Percentiles rank a stretch among this genome's conserved stretches.
These are phyloP conservation scores for Bombus confusus DNA, from an alignment of 1,140 invertebrate species.

Conservation along the genomic window DNA sequence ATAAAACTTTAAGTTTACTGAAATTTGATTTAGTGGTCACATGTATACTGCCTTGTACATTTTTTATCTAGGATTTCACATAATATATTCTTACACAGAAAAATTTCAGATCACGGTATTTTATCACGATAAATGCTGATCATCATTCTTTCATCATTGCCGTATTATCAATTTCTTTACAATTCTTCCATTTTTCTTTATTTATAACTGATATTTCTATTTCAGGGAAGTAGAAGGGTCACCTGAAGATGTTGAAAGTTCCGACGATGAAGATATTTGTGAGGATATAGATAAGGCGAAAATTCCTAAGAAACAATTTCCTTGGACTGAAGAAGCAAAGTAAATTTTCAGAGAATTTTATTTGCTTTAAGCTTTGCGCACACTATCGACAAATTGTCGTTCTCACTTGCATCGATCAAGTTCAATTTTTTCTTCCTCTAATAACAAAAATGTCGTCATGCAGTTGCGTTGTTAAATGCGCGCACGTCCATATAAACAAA, in stretches of 20 bases:
- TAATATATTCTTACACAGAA: constrained; percentile 20
- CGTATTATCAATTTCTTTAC: constrained; percentile 30
- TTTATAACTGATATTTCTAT: constrained; percentile 53
- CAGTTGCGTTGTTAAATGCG: too few species aligned
- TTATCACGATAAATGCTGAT: constrained; percentile 56
- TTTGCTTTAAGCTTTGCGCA: too few species aligned
- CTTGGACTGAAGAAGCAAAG: constrained; percentile 84
- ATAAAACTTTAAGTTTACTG: constrained; percentile 39
- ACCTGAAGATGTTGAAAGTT: constrained; percentile 74
- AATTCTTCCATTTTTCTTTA: constrained; percentile 21
- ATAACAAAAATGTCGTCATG: too few species aligned
- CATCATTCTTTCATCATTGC: constrained; percentile 59
- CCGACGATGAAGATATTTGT: constrained; percentile 77
- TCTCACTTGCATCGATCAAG: too few species aligned
- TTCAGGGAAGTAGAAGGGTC: constrained; percentile 75
- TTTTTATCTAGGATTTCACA: constrained; percentile 26
- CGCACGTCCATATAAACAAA: too few species aligned
- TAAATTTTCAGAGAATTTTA: constrained; percentile 65
- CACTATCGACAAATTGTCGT: too few species aligned
- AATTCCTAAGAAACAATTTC: constrained; percentile 83
- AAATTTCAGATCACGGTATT: constrained; percentile 43
- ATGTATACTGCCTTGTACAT: constrained; percentile 4
- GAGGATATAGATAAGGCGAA: constrained; percentile 80
- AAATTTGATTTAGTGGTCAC: constrained; percentile 50
- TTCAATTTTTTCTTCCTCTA: too few species aligned